A percentile compares a stretch with the other conserved stretches of the same genome.
phyloP scores from a whole-genome alignment of 2,797 vertebrate genomes.

The Acanthiza pusilla region DNA sequence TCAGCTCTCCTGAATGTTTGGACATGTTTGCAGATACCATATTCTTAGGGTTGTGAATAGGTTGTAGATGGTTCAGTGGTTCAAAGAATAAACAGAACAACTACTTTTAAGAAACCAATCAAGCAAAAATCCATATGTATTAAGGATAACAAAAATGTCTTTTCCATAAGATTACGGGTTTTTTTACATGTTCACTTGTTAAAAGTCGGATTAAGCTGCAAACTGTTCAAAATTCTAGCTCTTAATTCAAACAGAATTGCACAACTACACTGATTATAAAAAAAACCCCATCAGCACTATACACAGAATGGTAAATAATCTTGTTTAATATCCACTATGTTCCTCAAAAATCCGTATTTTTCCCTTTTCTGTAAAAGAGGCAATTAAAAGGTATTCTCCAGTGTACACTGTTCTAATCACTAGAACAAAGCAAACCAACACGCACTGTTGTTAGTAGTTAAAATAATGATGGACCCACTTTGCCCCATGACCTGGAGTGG shows the following conservation, averaged over 20 bases:
- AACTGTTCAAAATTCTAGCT: background rate
- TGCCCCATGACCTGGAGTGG: background rate
- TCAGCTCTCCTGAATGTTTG: background rate
- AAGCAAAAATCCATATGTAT: background rate
- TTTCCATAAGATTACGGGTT: background rate
- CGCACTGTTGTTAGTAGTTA: background rate
- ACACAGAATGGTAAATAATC: background rate
- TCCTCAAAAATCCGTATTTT: background rate
- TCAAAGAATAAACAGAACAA: background rate
- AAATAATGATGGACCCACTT: background rate
- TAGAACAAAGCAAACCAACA: constrained; percentile 35
- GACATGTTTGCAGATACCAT: background rate
- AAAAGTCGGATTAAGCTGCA: background rate
- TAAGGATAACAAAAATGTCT: background rate
- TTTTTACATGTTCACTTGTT: background rate
- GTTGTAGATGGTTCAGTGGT: background rate
- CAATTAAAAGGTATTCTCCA: background rate
- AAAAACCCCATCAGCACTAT: background rate
- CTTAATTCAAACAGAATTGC: background rate
- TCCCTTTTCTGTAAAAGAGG: background rate
- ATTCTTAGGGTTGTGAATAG: background rate
- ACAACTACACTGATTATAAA: background rate
- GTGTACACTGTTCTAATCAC: background rate
- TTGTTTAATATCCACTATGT: rapidly evolving
- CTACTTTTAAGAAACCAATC: background rate